Percentiles rank a stretch among this genome's conserved stretches.
phyloP scores from a whole-genome alignment of 2,113 vertebrate species.

The Ammodramus savannarum region DNA sequence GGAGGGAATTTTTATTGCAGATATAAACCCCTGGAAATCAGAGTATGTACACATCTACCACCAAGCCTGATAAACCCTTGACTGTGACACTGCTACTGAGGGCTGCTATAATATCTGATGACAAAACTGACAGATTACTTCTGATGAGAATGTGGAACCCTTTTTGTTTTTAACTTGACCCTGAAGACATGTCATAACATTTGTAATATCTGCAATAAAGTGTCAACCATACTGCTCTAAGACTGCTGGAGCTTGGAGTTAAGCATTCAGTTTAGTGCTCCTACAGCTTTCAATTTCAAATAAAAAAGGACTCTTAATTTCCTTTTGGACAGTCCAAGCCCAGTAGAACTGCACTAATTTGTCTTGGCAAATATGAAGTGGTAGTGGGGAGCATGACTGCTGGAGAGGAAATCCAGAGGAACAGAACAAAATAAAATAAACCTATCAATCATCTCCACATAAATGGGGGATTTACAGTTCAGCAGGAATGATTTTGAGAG shows the following conservation, averaged over 20 bases:
- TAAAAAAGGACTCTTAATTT: slow-evolving; percentile 49
- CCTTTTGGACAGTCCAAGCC: slow-evolving; percentile 31
- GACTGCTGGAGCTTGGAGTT: slow-evolving; percentile 61
- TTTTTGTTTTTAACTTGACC: slow-evolving; percentile 75
- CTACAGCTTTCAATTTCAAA: slow-evolving; percentile 59
- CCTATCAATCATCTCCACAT: not conserved
- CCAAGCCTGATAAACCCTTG: slow-evolving; percentile 41
- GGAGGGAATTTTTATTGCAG: slow-evolving; percentile 56
- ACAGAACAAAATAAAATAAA: not conserved
- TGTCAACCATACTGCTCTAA: slow-evolving; percentile 46
- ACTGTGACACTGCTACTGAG: slow-evolving; percentile 53
- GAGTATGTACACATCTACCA: slow-evolving; percentile 13
- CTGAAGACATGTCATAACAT: slow-evolving; percentile 74
- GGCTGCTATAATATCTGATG: slow-evolving; percentile 65
- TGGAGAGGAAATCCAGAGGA: slow-evolving; percentile 32
- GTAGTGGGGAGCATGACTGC: not conserved
- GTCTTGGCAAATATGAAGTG: not conserved
- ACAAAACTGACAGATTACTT: slow-evolving; percentile 71
- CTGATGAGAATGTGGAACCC: slow-evolving; percentile 56
- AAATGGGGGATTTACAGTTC: not conserved
- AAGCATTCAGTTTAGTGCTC: slow-evolving; percentile 58
- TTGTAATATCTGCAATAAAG: slow-evolving; percentile 71
- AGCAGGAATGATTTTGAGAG: not conserved
- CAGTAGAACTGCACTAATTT: slow-evolving; percentile 7
- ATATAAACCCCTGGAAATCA: slow-evolving; percentile 67